phyloP scores from a whole-genome alignment of 2,888 invertebrate genomes.

The Cryptus armator region DNA sequence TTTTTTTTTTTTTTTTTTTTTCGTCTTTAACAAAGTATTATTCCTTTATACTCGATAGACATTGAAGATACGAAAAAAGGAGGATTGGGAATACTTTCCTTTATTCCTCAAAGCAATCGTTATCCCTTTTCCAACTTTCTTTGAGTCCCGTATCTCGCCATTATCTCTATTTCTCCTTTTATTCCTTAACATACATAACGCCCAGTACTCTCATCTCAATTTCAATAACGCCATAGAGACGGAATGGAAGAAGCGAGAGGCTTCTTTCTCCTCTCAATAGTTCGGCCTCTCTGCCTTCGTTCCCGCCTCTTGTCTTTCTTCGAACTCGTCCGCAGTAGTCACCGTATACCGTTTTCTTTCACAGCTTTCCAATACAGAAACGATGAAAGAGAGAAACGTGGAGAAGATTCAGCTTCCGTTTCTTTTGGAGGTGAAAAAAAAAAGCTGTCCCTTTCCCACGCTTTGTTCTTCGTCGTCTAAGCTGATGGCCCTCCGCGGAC shows the following conservation, averaged over 20 bases:
- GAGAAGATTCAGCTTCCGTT: conserved; percentile 47
- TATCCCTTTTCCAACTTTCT: conserved; percentile 63
- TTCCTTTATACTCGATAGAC: conserved; percentile 41
- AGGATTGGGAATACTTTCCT: conserved; percentile 4
- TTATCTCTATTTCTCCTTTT: conserved; percentile 52
- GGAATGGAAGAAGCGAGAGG: conserved; percentile 34
- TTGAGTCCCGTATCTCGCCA: conserved; percentile 11
- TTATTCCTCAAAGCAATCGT: conserved; percentile 53
- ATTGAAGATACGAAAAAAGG: conserved; percentile 34
- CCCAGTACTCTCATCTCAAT: conserved; percentile 59
- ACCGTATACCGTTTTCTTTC: conserved; percentile 46
- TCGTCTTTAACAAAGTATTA: background rate
- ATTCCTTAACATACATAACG: conserved; percentile 54
- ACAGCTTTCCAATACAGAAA: conserved; percentile 56
- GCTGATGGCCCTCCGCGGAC: conserved; percentile 29
- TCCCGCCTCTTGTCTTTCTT: conserved; percentile 38
- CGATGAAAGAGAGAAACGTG: conserved; percentile 40
- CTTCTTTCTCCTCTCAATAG: conserved; percentile 28
- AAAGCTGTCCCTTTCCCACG: conserved; percentile 51
- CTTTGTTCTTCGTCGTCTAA: conserved; percentile 54
- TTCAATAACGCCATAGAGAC: conserved; percentile 63
- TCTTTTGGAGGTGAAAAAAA: conserved; percentile 18
- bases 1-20: background rate
- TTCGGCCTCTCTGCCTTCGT: conserved; percentile 25
- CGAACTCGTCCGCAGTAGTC: conserved; percentile 21